Percentiles rank a stretch among this genome's conserved stretches.
These are phyloP conservation scores for Ypsolopha sequella DNA, from an alignment of 2,888 invertebrate species.

Conservation along the genomic window DNA sequence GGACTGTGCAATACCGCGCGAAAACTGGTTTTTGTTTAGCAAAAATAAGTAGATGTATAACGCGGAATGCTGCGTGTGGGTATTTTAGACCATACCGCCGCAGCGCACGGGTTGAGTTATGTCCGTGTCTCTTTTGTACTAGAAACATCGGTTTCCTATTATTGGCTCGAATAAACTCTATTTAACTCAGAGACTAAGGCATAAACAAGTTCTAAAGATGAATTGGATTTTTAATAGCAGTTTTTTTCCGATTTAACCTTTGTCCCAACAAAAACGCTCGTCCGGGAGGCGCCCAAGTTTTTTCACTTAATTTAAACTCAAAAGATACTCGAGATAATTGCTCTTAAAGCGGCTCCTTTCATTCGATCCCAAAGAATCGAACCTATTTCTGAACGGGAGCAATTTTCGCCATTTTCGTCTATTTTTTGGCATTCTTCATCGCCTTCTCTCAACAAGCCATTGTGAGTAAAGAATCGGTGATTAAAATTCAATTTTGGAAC, in stretches of 20 bases:
- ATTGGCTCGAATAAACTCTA: no score
- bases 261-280: conserved; percentile 5
- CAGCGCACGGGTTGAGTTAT: conserved; percentile 7
- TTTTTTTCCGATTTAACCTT: conserved; percentile 12
- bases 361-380: conserved; percentile 38
- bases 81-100: conserved; percentile 41
- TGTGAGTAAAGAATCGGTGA: conserved; percentile 64
- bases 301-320: conserved; percentile 70
- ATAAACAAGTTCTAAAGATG: no score
- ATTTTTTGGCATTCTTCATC: conserved; percentile 60
- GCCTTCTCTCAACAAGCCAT: conserved; percentile 37
- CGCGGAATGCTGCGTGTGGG: conserved; percentile 27
- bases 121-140: no score
- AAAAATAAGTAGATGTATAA: conserved; percentile 37
- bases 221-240: neutral
- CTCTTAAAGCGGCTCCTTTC: conserved; percentile 42
- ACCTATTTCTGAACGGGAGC: conserved; percentile 47
- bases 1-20: conserved; percentile 45
- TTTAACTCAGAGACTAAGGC: no score
- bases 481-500: conserved; percentile 71
- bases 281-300: conserved; percentile 34
- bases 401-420: conserved; percentile 55
- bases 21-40: conserved; percentile 55
- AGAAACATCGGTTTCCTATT: no score
- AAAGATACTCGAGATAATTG: conserved; percentile 70